Conservation (phyloP, 2,888 invertebrate species). For the Sarcophaga carnaria region DNA sequence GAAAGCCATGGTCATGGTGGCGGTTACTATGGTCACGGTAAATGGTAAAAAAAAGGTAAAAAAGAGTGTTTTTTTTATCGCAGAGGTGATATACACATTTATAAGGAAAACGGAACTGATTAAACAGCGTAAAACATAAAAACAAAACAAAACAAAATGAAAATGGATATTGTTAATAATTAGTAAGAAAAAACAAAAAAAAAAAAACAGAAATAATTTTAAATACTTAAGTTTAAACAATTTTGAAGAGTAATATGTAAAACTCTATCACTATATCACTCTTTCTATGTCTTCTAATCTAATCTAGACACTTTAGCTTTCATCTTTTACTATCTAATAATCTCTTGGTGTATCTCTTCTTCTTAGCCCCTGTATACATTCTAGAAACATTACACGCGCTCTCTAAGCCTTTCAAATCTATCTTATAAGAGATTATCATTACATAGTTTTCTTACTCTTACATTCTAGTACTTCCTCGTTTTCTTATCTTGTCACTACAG, state of each 20-base stretch:
- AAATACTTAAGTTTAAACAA: constrained; percentile 58
- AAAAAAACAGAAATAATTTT: constrained; percentile 60
- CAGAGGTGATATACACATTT: constrained; percentile 57
- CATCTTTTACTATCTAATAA: neutral
- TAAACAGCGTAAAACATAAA: constrained; percentile 43
- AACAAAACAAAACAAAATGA: constrained; percentile 41
- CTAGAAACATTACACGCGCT: constrained; percentile 55
- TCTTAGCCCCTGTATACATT: neutral
- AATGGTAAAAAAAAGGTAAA: constrained; percentile 54
- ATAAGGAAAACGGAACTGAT: constrained; percentile 65
- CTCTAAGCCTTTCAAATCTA: constrained; percentile 6
- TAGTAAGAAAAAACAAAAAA: constrained; percentile 8
- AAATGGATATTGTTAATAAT: constrained; percentile 65
- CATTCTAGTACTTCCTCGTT: constrained; percentile 37
- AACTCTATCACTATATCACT: neutral
- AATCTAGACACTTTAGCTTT: neutral
- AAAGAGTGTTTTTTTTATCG: constrained; percentile 16
- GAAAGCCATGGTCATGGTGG: constrained; percentile 76
- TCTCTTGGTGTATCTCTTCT: neutral
- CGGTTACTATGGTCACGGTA: constrained; percentile 74
- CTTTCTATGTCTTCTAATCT: constrained; percentile 35
- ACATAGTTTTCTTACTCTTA: constrained; percentile 1
- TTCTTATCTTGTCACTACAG: neutral
- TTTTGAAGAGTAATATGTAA: constrained; percentile 40
- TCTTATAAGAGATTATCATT: constrained; percentile 57